Evolutionary conservation across 2,888 invertebrate genomes (phyloP).

Genomic region (Andrena bicolor): DNA sequence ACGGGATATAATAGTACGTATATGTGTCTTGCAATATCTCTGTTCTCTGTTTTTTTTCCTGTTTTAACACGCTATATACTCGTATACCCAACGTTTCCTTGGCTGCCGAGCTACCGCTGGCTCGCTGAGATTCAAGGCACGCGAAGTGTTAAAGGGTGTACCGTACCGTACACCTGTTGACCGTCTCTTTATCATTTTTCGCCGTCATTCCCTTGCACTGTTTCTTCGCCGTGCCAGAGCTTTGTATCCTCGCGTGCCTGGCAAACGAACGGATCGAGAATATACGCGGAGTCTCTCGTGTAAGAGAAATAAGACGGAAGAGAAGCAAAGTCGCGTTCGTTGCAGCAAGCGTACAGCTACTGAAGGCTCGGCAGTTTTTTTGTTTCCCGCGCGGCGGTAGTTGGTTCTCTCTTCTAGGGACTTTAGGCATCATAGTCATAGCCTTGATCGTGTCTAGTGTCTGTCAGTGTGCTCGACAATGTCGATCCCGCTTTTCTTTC

Average conservation of each 20-base stretch:
- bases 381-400: conserved; percentile 67
- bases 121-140: conserved; percentile 54
- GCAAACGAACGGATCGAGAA: conserved; percentile 19
- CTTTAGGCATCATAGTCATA: conserved; percentile 67
- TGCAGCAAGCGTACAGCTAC: conserved; percentile 45
- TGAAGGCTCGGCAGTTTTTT: conserved; percentile 75
- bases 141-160: conserved; percentile 16
- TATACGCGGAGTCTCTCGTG: background rate
- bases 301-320: conserved; percentile 37
- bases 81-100: conserved; percentile 61
- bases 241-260: conserved; percentile 38
- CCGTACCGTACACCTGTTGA: conserved; percentile 29
- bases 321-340: conserved; percentile 31
- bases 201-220: background rate
- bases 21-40: conserved; percentile 48
- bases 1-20: conserved; percentile 39
- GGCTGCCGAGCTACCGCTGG: conserved; percentile 73
- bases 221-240: background rate
- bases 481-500: conserved; percentile 61
- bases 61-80: conserved; percentile 51
- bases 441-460: conserved; percentile 75
- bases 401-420: conserved; percentile 67
- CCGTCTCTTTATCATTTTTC: conserved; percentile 14
- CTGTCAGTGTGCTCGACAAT: conserved; percentile 69
- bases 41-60: conserved; percentile 14